Evolutionary conservation across 1,140 invertebrate genomes (phyloP).

Genomic region (Sarcophaga bullata): DNA sequence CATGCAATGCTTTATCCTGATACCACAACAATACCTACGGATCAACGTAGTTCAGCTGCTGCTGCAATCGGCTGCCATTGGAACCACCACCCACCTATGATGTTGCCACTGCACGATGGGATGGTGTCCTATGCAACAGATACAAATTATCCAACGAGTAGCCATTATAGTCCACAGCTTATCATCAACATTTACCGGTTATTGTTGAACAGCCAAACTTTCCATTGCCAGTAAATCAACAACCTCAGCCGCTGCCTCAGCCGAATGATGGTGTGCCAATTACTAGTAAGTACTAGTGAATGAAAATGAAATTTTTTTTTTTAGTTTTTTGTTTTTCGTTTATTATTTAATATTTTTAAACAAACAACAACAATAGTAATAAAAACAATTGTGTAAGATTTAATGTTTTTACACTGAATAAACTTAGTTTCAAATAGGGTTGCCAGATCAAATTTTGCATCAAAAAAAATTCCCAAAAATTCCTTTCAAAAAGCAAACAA

Average conservation of each 20-base stretch:
- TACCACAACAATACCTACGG: conserved; percentile 37
- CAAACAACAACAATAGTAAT: too few species aligned
- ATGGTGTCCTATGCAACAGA: not conserved
- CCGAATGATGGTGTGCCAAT: not conserved
- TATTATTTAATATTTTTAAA: too few species aligned
- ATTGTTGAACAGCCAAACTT: not conserved
- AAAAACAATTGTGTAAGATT: too few species aligned
- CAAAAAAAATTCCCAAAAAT: too few species aligned
- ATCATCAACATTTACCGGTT: conserved; percentile 7
- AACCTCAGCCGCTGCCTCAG: not conserved
- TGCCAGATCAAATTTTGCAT: too few species aligned
- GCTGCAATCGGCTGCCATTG: conserved; percentile 44
- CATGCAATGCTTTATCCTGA: conserved; percentile 62
- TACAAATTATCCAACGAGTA: not conserved
- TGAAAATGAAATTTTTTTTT: too few species aligned
- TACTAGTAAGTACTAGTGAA: not conserved
- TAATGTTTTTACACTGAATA: too few species aligned
- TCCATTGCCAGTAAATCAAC: conserved; percentile 11
- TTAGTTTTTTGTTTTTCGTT: too few species aligned
- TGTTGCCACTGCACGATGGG: conserved; percentile 50
- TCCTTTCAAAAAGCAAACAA: too few species aligned
- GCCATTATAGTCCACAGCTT: not conserved
- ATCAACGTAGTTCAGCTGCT: conserved; percentile 43
- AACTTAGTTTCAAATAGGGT: too few species aligned
- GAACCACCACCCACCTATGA: conserved; percentile 61